phyloP scores from a whole-genome alignment of 2,888 invertebrate species.

The Cantharis flavilabris region DNA sequence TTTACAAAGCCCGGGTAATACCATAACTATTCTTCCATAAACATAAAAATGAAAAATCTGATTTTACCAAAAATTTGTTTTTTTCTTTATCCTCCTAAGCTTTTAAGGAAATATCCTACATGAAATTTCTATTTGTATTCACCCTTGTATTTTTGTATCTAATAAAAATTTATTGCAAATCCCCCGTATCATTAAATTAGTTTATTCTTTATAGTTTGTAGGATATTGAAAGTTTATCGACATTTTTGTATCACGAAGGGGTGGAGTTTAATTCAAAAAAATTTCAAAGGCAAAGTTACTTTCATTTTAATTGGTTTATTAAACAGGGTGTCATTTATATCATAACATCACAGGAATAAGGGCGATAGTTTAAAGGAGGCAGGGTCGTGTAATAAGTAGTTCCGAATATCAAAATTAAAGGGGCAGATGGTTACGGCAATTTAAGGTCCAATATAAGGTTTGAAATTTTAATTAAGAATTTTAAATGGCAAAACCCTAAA shows the following conservation, averaged over 20 bases:
- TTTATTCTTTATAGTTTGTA: background rate
- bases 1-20: background rate
- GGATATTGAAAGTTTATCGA: background rate
- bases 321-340: background rate
- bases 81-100: background rate
- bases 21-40: background rate
- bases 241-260: background rate
- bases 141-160: background rate
- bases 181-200: background rate
- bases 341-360: background rate
- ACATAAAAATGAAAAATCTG: background rate
- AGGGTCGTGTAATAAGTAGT: background rate
- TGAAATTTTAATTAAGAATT: background rate
- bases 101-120: background rate
- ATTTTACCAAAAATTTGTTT: background rate
- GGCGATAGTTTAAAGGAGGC: background rate
- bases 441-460: conserved; percentile 1
- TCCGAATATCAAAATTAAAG: background rate
- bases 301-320: background rate
- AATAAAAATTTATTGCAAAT: background rate
- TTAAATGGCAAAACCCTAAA: conserved; percentile 7
- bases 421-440: background rate
- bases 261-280: background rate
- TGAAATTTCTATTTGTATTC: background rate
- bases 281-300: background rate